Conservation (phyloP, 2,113 vertebrate genomes). For the Tamias sibiricus region DNA sequence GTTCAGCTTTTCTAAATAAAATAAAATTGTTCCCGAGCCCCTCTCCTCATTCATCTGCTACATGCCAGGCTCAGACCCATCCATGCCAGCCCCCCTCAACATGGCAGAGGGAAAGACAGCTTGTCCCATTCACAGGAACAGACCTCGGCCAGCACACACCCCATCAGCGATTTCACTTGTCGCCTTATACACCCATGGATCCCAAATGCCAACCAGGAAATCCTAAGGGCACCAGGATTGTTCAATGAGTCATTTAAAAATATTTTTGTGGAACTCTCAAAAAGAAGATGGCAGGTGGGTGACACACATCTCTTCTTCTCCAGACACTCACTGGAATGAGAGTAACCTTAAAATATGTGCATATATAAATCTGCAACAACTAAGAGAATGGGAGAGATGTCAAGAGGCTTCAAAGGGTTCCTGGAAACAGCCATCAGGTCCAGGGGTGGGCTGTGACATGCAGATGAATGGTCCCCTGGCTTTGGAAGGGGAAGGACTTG, state of each 20-base stretch:
- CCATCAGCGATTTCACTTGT: neutral
- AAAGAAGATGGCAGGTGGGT: neutral
- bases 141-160: no score
- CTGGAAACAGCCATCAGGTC: neutral
- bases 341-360: constrained; percentile 53
- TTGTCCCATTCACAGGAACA: no score
- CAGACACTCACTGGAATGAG: neutral
- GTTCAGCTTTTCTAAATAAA: constrained; percentile 88
- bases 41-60: no score
- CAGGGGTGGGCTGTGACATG: neutral
- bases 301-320: neutral
- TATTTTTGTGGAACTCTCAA: neutral
- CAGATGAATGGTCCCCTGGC: neutral
- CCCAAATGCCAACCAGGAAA: neutral
- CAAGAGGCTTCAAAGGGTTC: neutral
- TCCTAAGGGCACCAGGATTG: neutral
- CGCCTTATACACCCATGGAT: neutral
- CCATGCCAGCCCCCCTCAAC: neutral
- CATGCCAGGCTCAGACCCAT: neutral
- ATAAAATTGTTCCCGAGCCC: neutral
- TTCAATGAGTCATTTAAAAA: neutral
- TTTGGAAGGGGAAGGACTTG: neutral
- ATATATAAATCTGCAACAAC: neutral
- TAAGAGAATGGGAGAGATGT: neutral
- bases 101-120: neutral